Evolutionary conservation across 2,113 vertebrate genomes (phyloP), one percentile per base, ranked within the genome.

Genomic region (Prinia subflava): DNA sequence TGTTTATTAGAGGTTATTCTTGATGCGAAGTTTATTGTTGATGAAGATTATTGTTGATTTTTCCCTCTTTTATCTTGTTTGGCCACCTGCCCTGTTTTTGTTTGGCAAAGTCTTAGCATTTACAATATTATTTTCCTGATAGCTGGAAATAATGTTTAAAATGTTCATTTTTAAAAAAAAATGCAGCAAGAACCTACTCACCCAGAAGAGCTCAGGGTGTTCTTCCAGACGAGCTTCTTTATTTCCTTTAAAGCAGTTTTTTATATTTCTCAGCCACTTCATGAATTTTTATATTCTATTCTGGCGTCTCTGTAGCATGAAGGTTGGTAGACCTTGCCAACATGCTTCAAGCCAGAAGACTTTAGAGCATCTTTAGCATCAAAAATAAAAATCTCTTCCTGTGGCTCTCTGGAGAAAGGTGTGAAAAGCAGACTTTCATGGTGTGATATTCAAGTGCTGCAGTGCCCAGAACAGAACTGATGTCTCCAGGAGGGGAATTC

Each of bases 321-420:
- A 64, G 31, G 67, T 76, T 90, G 75, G 41, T 69, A 92, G 67
- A 87, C 75, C 75, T 79, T 93, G 88, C 82, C 94, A 92, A 69
- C 13, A 37, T 53, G 20, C 50, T 91, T 85, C 62, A 88, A 90
- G n/a, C 37, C 85, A 73, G 88, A 87, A 93, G 57, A 57, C 70
- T 52, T 35, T 7, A 63, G 70, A 88, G n/a, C 70, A 88, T 85
- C 71, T 92, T 90, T 53, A 83, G 37, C 55, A 91, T 53, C 37
- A 76, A 91, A 94, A 83, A 73, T 59, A 56, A 86, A 85, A 35
- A 47, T 44, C 75, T 69, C 31, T 92, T 92, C 76, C 46, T 77
- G 19, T 37, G 64, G 39, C 71, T 90, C 37, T 70, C 74, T 73
- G 80, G 80, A 67, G 83, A 70, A 89, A 59, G 42, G 71, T 87